Percentiles rank a stretch among this genome's conserved stretches.
Conservation (phyloP, 1,140 invertebrate species). For the Drosophila watanabei region DNA sequence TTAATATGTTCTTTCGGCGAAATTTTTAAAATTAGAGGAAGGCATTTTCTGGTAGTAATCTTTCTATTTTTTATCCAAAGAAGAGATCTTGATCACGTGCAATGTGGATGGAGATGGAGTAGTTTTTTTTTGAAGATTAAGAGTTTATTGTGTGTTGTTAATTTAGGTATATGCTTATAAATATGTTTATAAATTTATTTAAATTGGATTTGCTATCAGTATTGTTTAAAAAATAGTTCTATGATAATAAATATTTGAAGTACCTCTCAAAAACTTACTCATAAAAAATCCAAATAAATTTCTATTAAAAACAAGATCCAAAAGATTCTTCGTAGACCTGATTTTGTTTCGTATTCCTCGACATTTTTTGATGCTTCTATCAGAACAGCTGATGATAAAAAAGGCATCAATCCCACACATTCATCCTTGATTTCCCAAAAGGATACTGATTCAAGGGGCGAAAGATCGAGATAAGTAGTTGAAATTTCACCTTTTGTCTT, state of each 20-base stretch:
- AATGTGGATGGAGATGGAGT: constrained; percentile 1
- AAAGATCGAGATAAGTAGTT: constrained; percentile 48
- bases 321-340: not conserved
- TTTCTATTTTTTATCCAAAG: constrained; percentile 42
- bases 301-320: not conserved
- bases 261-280: not conserved
- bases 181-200: not conserved
- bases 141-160: not conserved
- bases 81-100: constrained; percentile 64
- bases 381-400: constrained; percentile 4
- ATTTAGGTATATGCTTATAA: not conserved
- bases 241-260: no score
- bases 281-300: not conserved
- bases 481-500: constrained; percentile 53
- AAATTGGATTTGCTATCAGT: not conserved
- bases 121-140: not conserved
- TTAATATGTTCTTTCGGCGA: constrained; percentile 55
- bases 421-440: constrained; percentile 18
- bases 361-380: not conserved
- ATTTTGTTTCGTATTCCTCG: not conserved
- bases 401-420: constrained; percentile 24
- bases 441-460: not conserved
- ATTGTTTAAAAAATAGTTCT: not conserved
- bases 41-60: constrained; percentile 47
- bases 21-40: constrained; percentile 63